Conservation (phyloP, 2,888 invertebrate species). For the Dryobotodes eremita region DNA sequence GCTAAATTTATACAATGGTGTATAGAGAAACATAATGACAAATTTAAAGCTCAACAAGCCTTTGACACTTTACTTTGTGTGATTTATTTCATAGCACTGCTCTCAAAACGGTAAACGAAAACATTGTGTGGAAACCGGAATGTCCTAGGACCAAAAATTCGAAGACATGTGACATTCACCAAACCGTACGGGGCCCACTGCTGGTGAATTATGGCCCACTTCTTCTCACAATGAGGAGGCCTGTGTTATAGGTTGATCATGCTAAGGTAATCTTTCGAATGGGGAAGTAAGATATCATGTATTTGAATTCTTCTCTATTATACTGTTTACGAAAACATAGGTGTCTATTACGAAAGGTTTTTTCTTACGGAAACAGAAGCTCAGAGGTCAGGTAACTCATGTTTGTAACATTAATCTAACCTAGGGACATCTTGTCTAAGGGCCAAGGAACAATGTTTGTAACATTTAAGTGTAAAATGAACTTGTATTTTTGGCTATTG, state of each 20-base stretch:
- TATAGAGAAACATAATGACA: background rate
- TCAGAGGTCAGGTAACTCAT: background rate
- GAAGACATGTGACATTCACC: background rate
- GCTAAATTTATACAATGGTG: too few relatives aligned
- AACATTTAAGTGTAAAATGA: background rate
- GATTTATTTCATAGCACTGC: background rate
- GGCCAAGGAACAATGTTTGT: background rate
- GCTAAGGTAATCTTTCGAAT: background rate
- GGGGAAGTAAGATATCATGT: background rate
- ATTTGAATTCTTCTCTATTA: background rate
- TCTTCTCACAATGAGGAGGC: too few relatives aligned
- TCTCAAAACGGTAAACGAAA: background rate
- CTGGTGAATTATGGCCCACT: background rate
- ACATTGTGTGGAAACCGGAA: too few relatives aligned
- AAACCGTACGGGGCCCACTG: background rate
- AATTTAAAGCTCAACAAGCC: background rate
- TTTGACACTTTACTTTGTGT: background rate
- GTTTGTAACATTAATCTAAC: conserved; percentile 4
- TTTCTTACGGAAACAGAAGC: background rate
- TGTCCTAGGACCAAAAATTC: background rate
- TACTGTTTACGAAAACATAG: too few relatives aligned
- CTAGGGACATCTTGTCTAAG: background rate
- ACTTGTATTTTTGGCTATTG: background rate
- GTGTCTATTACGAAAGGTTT: background rate
- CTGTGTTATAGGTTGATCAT: background rate